Evolutionary conservation across 2,113 vertebrate genomes (phyloP), one percentile per base, ranked within the genome.

Genomic region (Orthonyx spaldingii): DNA sequence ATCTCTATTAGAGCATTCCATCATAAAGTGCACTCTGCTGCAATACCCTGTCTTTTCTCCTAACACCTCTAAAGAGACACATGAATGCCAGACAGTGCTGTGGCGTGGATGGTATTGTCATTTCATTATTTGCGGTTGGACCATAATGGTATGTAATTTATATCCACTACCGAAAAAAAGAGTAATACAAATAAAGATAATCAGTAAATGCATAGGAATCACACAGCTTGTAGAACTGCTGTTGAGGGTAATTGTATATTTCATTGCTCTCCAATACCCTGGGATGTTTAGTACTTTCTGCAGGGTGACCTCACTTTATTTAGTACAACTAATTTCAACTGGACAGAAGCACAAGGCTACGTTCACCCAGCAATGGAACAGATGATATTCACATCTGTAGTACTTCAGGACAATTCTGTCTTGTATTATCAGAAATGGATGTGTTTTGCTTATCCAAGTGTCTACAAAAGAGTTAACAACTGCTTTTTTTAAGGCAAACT

Each of bases 131-230:
- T 96, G 83, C 13, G 3, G 64, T 65, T 90, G 87, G 82, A 86
- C 53, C 27, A 90, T 85, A 97, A 79, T 64, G 85, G 33, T 79
- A 30, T 30, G 63, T 91, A 94, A 96, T 96, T 97, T 95, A 71
- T 84, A 96, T 76, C 57, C 77, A 56, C 84, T 87, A 88, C 80
- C 11, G 28, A 87, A 97, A 92, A 93, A 93, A 87, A 63, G 24
- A 92, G 49, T 41, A 93, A 92, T 69, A 44, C 37, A 64, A 86
- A 89, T 78, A 84, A 70, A 84, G 32, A 64, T 52, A 91, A 75
- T 88, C 63, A 81, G 76, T 65, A 82, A 89, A 92, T 76, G 79
- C 77, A 63, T 78, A 86, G 83, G 87, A 95, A 71, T 91, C 70
- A 53, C 55, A 41, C 49, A 88, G 57, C 68, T 63, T 76, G 32